Evolutionary conservation across 2,113 vertebrate species (phyloP).

Genomic region (Cairina moschata): DNA sequence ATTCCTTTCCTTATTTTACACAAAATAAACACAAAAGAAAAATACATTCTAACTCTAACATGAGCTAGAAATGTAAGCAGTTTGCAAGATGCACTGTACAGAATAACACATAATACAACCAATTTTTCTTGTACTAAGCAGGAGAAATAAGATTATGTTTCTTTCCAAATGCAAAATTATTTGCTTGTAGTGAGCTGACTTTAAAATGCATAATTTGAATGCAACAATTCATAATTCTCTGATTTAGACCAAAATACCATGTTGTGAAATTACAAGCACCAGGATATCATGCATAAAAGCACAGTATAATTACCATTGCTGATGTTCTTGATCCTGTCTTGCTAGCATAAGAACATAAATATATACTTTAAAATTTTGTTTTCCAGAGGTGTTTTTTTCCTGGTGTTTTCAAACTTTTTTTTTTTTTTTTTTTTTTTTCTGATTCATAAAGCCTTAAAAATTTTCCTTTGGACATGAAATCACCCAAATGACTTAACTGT

Average conservation of each 20-base stretch:
- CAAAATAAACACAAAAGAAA: neutral
- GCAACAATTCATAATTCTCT: neutral
- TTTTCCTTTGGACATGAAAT: neutral
- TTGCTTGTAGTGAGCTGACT: neutral
- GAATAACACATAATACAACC: fast-evolving
- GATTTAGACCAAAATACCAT: neutral
- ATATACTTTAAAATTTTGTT: no score
- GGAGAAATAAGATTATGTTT: neutral
- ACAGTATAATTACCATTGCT: neutral
- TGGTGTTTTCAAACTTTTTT: neutral
- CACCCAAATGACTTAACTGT: neutral
- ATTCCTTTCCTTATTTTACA: neutral
- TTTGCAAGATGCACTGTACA: neutral
- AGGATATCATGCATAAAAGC: neutral
- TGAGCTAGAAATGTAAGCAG: neutral
- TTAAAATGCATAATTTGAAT: neutral
- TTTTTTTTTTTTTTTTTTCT: neutral
- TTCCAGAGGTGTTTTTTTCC: neutral
- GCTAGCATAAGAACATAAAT: neutral
- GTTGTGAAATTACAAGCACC: neutral
- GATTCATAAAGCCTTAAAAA: neutral
- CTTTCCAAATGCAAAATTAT: neutral
- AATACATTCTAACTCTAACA: neutral
- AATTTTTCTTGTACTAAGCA: neutral
- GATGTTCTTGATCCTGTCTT: neutral